Conservation (phyloP, 1,140 invertebrate genomes). For the Leptonema lineaticorne region DNA sequence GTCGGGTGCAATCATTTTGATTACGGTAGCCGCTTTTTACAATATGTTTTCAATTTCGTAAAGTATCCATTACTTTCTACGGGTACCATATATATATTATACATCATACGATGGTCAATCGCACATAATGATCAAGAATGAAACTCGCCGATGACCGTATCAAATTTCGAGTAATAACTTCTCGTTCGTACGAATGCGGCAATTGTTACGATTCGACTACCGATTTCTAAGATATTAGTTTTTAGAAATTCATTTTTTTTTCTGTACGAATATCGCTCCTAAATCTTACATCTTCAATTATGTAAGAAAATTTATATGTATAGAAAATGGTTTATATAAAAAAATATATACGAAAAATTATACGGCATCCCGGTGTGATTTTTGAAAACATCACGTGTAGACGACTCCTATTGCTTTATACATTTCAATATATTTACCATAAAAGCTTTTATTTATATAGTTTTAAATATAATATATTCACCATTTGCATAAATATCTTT, state of each 20-base stretch:
- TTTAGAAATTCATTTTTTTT: background rate
- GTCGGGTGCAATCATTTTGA: background rate
- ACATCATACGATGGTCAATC: conserved; percentile 7
- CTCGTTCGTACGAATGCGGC: conserved; percentile 29
- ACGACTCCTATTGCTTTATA: conserved; percentile 31
- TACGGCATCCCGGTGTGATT: conserved; percentile 26
- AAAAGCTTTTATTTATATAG: background rate
- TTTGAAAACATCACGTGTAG: conserved; percentile 25
- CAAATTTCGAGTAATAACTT: conserved; percentile 36
- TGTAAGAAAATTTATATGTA: background rate
- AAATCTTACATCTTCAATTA: background rate
- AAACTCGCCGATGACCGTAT: conserved; percentile 37
- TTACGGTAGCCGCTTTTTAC: conserved; percentile 13
- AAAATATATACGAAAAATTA: background rate
- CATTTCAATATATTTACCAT: conserved; percentile 7
- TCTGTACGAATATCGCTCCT: background rate
- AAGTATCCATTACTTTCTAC: conserved; percentile 38
- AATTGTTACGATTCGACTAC: background rate
- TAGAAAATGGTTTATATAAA: background rate
- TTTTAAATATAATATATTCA: background rate
- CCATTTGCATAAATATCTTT: background rate
- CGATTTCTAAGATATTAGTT: background rate
- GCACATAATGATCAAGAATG: conserved; percentile 18
- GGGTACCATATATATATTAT: conserved; percentile 21
- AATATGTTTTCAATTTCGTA: conserved; percentile 11